Conservation (phyloP, 2,888 invertebrate species). For the Sclerodermus sp. region DNA sequence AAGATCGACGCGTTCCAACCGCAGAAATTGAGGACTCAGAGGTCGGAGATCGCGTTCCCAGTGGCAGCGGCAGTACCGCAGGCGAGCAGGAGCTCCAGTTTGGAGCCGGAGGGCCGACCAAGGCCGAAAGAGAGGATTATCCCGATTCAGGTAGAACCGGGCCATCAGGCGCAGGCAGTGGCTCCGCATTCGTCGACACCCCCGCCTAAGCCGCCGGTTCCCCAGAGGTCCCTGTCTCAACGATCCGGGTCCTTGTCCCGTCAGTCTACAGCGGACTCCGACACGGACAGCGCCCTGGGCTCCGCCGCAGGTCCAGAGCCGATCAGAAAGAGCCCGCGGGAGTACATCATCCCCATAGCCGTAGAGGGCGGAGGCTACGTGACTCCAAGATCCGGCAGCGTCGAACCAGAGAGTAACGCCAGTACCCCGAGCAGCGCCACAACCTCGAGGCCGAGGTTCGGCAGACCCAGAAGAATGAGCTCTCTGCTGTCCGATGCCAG, state of each 20-base stretch:
- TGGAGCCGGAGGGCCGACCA: conserved; percentile 60
- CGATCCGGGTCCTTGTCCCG: conserved; percentile 62
- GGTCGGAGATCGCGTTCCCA: conserved; percentile 64
- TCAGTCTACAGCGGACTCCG: conserved; percentile 72
- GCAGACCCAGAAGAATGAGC: conserved; percentile 70
- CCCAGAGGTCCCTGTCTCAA: conserved; percentile 57
- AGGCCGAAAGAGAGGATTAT: conserved; percentile 68
- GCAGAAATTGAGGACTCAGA: conserved; percentile 58
- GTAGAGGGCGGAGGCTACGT: conserved; percentile 88
- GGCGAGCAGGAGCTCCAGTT: conserved; percentile 59
- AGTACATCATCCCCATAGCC: conserved; percentile 92
- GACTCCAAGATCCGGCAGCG: conserved; percentile 73
- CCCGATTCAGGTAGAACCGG: conserved; percentile 61
- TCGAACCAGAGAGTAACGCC: conserved; percentile 72
- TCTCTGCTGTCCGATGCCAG: conserved; percentile 58
- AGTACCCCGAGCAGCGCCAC: conserved; percentile 60
- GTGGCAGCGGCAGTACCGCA: conserved; percentile 57
- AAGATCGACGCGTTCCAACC: conserved; percentile 50
- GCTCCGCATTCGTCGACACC: conserved; percentile 54
- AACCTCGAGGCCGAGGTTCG: conserved; percentile 57
- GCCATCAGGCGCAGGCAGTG: conserved; percentile 43
- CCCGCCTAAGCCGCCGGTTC: conserved; percentile 58
- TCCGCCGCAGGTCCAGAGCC: conserved; percentile 66
- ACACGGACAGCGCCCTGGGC: conserved; percentile 65
- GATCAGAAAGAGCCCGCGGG: conserved; percentile 84